Percentiles rank a stretch among this genome's conserved stretches.
Evolutionary conservation across 2,113 vertebrate genomes (phyloP).

Genomic region (Silurus asotus): DNA sequence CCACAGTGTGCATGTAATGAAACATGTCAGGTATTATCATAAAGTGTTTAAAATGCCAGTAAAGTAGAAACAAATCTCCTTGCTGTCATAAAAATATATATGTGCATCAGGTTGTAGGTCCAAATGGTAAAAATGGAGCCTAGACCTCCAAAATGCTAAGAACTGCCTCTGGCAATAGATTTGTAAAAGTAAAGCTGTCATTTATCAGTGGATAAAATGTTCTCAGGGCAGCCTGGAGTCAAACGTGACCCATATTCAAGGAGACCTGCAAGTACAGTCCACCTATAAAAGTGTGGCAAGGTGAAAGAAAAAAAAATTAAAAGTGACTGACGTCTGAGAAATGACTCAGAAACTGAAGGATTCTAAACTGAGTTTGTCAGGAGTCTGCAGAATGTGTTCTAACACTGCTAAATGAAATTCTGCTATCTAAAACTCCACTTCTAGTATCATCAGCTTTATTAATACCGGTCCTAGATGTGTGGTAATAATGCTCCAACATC

Average conservation of each 20-base stretch:
- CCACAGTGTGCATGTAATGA: neutral
- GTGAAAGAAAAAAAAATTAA: neutral
- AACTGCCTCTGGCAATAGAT: neutral
- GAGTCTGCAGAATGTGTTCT: neutral
- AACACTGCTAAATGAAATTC: neutral
- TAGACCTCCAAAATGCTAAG: neutral
- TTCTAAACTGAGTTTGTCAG: neutral
- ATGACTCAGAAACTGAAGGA: neutral
- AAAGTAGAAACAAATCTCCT: neutral
- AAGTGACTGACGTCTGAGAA: neutral
- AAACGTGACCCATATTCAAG: neutral
- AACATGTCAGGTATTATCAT: neutral
- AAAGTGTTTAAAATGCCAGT: neutral
- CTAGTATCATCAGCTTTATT: neutral
- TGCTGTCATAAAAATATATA: neutral
- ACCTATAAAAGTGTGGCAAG: neutral
- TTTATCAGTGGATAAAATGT: constrained; percentile 1
- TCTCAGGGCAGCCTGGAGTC: neutral
- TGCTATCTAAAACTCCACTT: neutral
- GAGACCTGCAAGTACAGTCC: neutral
- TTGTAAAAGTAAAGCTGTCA: neutral
- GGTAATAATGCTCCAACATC: neutral
- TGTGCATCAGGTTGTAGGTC: neutral
- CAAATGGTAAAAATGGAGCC: neutral
- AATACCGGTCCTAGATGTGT: neutral